Conservation (phyloP, 1,140 invertebrate genomes). For the Drosophila oshimai region DNA sequence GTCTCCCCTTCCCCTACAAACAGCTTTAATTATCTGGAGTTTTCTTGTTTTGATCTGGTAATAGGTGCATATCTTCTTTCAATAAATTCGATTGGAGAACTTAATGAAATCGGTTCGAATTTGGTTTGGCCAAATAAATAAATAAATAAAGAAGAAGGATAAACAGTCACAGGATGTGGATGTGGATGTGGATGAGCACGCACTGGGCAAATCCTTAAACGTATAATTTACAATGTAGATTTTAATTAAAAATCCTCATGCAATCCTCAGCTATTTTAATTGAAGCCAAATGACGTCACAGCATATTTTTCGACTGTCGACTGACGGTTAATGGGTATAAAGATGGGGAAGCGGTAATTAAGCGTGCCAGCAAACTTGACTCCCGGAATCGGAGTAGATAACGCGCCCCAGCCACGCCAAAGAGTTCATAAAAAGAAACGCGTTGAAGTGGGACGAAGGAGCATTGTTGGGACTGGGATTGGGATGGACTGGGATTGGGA, state of each 20-base stretch:
- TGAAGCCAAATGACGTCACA: conserved; percentile 73
- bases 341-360: conserved; percentile 59
- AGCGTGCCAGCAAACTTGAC: conserved; percentile 62
- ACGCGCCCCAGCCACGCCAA: conserved; percentile 50
- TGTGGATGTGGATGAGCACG: conserved; percentile 43
- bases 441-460: neutral
- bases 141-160: too few species aligned
- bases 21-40: too few species aligned
- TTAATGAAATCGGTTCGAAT: too few species aligned
- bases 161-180: conserved; percentile 15
- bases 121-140: too few species aligned
- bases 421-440: conserved; percentile 65
- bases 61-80: too few species aligned
- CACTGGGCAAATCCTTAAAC: conserved; percentile 55
- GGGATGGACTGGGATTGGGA: neutral
- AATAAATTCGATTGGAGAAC: too few species aligned
- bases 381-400: conserved; percentile 43
- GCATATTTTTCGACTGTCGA: conserved; percentile 45
- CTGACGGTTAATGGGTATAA: conserved; percentile 33
- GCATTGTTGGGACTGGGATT: neutral
- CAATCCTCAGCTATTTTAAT: conserved; percentile 77
- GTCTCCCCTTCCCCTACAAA: too few species aligned
- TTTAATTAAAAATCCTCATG: conserved; percentile 79
- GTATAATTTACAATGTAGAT: conserved; percentile 79
- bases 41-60: too few species aligned